Evolutionary conservation across 2,797 vertebrate species (phyloP).

Genomic region (Diplodus sargus): DNA sequence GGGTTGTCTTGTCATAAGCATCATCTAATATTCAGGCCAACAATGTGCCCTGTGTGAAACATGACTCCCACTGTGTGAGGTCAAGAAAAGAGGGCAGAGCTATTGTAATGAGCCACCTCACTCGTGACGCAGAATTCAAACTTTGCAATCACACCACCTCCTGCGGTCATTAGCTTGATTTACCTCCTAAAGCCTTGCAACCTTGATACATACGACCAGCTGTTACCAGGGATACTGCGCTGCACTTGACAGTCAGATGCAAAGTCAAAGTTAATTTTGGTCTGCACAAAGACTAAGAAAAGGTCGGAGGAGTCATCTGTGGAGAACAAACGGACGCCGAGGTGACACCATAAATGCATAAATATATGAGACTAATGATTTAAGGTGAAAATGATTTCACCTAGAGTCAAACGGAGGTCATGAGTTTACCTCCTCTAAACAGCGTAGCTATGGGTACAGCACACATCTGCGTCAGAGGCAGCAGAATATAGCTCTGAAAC

Average conservation of each 20-base stretch:
- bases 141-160: not conserved
- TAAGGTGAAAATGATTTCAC: slow-evolving; percentile 8
- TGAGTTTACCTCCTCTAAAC: slow-evolving; percentile 42
- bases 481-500: slow-evolving; percentile 32
- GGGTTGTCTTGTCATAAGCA: not conserved
- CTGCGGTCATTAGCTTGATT: slow-evolving; percentile 16
- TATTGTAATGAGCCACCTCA: slow-evolving; percentile 6
- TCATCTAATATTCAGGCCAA: slow-evolving; percentile 8
- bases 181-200: slow-evolving; percentile 15
- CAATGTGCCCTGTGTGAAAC: slow-evolving; percentile 1
- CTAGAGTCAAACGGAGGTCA: slow-evolving; percentile 1
- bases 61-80: slow-evolving; percentile 2
- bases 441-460: slow-evolving; percentile 27
- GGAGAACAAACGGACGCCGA: not conserved
- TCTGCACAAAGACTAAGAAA: slow-evolving; percentile 3
- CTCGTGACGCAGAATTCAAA: slow-evolving; percentile 31
- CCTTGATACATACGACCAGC: slow-evolving; percentile 1
- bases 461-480: slow-evolving; percentile 29
- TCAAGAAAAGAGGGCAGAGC: not conserved
- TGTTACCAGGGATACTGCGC: slow-evolving; percentile 13
- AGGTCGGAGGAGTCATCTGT: slow-evolving; percentile 7
- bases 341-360: not conserved
- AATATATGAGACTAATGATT: not conserved
- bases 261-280: slow-evolving; percentile 36
- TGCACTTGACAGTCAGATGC: not conserved